Evolutionary conservation across 2,113 vertebrate genomes (phyloP).

Genomic region (Dromaius novaehollandiae): DNA sequence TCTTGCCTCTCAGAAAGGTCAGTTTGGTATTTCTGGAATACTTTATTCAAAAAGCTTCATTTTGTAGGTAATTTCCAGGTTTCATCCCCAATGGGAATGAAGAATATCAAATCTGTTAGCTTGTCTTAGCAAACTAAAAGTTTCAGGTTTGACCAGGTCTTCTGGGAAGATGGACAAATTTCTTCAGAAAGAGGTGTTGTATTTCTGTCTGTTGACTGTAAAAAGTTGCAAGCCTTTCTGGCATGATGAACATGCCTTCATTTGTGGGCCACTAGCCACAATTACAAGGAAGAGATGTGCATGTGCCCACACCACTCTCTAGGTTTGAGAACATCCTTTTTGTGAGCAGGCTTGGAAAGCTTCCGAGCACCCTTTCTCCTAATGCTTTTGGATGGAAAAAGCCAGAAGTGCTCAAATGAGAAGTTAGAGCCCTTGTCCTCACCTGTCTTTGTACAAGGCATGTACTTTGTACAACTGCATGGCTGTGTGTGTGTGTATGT

Average conservation of each 20-base stretch:
- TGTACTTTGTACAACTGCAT: background rate
- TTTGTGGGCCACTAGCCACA: background rate
- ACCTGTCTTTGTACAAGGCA: background rate
- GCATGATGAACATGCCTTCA: background rate
- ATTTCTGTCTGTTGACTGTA: background rate
- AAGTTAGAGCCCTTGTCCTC: background rate
- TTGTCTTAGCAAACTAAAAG: background rate
- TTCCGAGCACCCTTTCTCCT: background rate
- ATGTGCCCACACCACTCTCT: background rate
- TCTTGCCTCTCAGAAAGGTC: background rate
- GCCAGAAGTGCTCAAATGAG: background rate
- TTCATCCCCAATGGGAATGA: background rate
- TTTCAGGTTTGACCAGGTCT: background rate
- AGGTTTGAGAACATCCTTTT: background rate
- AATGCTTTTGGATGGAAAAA: background rate
- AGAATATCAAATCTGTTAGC: background rate
- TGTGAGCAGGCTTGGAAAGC: background rate
- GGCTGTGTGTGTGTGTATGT: background rate
- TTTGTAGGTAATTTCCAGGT: background rate
- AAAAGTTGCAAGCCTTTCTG: background rate
- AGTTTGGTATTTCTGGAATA: conserved; percentile 1
- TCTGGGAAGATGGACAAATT: background rate
- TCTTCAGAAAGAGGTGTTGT: background rate
- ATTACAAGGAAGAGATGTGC: background rate
- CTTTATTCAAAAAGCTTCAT: background rate